phyloP scores from a whole-genome alignment of 1,140 invertebrate species.

The Diuraphis noxia region DNA sequence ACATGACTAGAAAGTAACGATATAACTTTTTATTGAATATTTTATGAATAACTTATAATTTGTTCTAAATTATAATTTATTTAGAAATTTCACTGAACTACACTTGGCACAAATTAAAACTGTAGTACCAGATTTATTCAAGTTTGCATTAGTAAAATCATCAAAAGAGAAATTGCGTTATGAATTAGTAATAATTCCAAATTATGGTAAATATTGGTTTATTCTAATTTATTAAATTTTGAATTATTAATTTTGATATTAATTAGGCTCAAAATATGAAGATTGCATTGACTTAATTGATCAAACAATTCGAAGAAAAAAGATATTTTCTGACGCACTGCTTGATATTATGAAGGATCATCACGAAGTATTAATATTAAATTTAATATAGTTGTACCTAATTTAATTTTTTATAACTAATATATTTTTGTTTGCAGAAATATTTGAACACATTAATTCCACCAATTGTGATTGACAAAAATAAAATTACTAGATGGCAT shows the following conservation, averaged over 20 bases:
- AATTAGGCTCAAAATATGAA: background rate
- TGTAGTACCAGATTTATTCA: constrained; percentile 68
- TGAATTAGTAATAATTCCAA: constrained; percentile 40
- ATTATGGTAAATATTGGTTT: constrained; percentile 18
- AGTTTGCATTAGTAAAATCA: constrained; percentile 28
- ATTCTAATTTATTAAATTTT: background rate
- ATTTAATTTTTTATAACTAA: constrained; percentile 9
- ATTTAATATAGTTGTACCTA: background rate
- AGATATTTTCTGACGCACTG: background rate
- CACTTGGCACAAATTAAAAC: constrained; percentile 84
- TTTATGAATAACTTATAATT: background rate
- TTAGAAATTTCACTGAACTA: constrained; percentile 74
- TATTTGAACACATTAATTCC: constrained; percentile 74
- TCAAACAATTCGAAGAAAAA: constrained; percentile 24
- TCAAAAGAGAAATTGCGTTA: constrained; percentile 20
- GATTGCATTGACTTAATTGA: constrained; percentile 28
- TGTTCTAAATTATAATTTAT: background rate
- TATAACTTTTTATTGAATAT: background rate
- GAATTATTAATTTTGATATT: background rate
- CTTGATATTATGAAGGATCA: constrained; percentile 24
- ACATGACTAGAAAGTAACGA: constrained; percentile 71
- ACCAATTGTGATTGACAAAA: constrained; percentile 72
- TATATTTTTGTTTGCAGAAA: constrained; percentile 61
- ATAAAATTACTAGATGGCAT: constrained; percentile 86
- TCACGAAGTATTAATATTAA: constrained; percentile 32